Percentiles rank a stretch among this genome's conserved stretches.
phyloP scores from a whole-genome alignment of 2,113 vertebrate species.

The Ptilonorhynchus violaceus region DNA sequence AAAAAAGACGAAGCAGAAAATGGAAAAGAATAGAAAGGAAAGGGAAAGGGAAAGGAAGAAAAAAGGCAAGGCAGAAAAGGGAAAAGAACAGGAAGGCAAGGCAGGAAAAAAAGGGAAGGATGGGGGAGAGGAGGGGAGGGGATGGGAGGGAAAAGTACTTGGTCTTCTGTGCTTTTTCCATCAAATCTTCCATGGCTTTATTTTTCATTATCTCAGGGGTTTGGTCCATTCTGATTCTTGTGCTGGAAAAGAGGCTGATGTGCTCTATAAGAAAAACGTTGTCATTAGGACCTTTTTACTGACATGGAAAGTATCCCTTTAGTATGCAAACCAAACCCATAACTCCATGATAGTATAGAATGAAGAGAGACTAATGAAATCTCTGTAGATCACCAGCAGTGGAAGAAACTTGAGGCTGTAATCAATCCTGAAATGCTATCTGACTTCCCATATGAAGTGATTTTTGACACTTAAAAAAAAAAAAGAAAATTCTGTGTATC shows the following conservation, averaged over 20 bases:
- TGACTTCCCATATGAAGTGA: neutral
- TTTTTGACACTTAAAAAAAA: neutral
- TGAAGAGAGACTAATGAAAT: neutral
- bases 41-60: too few species aligned
- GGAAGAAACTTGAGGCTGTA: neutral
- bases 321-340: neutral
- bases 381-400: neutral
- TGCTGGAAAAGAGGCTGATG: neutral
- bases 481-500: neutral
- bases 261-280: neutral
- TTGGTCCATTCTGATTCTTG: neutral
- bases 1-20: neutral
- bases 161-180: neutral
- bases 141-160: neutral
- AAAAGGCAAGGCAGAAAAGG: too few species aligned
- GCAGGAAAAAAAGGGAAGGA: too few species aligned
- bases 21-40: too few species aligned
- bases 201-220: neutral
- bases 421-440: neutral
- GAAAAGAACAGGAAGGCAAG: neutral
- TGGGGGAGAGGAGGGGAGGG: too few species aligned
- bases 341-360: neutral
- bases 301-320: neutral
- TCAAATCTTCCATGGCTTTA: neutral
- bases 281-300: neutral